Percentiles rank a stretch among this genome's conserved stretches.
These are phyloP conservation scores for Pipistrellus pygmaeus DNA, from an alignment of 2,797 vertebrate genomes.

Conservation along the genomic window DNA sequence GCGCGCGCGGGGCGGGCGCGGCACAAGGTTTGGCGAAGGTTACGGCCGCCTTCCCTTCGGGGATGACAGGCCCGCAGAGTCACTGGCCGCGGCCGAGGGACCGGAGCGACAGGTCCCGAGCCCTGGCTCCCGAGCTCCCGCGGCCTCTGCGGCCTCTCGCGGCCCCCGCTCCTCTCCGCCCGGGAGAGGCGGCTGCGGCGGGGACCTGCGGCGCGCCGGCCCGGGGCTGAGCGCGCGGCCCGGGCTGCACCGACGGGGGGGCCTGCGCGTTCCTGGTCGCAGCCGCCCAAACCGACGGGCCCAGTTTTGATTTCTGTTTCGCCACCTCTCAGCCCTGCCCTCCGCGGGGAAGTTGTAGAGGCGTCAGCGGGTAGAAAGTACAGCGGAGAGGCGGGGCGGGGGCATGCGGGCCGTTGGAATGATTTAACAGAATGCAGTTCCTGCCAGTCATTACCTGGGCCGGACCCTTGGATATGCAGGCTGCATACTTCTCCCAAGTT, in stretches of 20 bases:
- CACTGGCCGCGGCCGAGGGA: background rate
- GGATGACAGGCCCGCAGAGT: conserved; percentile 64
- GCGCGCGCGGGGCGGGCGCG: background rate
- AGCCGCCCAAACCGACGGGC: background rate
- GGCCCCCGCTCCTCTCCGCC: background rate
- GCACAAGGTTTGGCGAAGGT: conserved; percentile 85
- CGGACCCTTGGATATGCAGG: background rate
- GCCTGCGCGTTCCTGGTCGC: background rate
- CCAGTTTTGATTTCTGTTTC: background rate
- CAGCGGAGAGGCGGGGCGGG: background rate
- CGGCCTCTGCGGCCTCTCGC: background rate
- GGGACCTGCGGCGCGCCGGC: background rate
- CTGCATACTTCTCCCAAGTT: background rate
- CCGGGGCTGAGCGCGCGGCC: background rate
- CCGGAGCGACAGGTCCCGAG: background rate
- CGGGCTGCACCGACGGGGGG: background rate
- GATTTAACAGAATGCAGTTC: background rate
- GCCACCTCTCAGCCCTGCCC: background rate
- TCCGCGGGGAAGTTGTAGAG: background rate
- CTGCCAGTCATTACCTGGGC: background rate
- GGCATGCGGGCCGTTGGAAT: background rate
- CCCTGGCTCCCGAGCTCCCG: background rate
- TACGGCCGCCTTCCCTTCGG: conserved; percentile 73
- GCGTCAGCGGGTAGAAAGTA: background rate
- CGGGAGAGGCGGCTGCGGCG: background rate